phyloP scores from a whole-genome alignment of 2,797 vertebrate genomes.

The Microcaecilia unicolor region DNA sequence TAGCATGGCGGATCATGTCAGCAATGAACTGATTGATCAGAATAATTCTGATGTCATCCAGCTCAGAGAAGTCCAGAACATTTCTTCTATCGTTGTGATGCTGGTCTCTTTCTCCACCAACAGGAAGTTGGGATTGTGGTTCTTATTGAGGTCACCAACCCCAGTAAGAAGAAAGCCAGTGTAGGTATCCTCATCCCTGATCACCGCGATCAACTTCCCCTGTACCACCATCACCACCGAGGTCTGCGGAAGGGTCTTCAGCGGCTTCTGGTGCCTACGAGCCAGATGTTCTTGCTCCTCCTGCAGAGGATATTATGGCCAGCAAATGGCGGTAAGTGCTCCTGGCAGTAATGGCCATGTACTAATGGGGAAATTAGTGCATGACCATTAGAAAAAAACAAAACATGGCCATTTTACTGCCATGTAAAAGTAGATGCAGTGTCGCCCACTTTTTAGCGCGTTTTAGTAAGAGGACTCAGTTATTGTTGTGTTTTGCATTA shows the following conservation, averaged over 20 bases:
- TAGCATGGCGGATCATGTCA: conserved; percentile 89
- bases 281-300: too few relatives aligned
- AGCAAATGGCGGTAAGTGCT: too few relatives aligned
- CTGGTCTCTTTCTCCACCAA: conserved; percentile 91
- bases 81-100: conserved; percentile 86
- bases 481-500: too few relatives aligned
- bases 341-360: too few relatives aligned
- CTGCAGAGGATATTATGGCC: too few relatives aligned
- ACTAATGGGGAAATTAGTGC: too few relatives aligned
- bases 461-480: too few relatives aligned
- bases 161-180: conserved; percentile 86
- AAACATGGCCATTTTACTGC: too few relatives aligned
- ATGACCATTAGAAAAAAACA: too few relatives aligned
- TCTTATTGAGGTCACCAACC: conserved; percentile 85
- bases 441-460: too few relatives aligned
- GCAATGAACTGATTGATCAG: conserved; percentile 92
- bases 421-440: too few relatives aligned
- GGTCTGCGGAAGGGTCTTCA: conserved; percentile 34
- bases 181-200: conserved; percentile 87
- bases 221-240: conserved; percentile 55
- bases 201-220: conserved; percentile 83
- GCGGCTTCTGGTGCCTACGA: too few relatives aligned
- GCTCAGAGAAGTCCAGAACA: conserved; percentile 80
- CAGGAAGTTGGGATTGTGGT: conserved; percentile 84
- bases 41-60: conserved; percentile 87